phyloP scores from a whole-genome alignment of 2,113 vertebrate genomes.

The Polypterus senegalus region DNA sequence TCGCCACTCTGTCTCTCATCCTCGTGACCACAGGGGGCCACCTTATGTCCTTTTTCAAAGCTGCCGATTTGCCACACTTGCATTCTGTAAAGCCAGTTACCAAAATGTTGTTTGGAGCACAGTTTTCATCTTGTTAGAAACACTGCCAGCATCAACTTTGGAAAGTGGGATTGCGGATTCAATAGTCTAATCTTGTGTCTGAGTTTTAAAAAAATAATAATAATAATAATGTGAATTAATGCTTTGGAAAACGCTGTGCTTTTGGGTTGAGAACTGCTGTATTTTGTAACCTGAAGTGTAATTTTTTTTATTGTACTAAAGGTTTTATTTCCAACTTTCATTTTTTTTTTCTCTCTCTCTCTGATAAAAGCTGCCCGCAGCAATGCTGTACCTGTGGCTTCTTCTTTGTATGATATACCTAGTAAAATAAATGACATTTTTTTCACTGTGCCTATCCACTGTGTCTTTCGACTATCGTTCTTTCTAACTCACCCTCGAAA shows the following conservation, averaged over 20 bases:
- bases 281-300: constrained; percentile 73
- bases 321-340: constrained; percentile 17
- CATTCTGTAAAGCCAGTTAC: too few relatives aligned
- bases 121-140: constrained; percentile 45
- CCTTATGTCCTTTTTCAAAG: too few relatives aligned
- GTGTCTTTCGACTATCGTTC: constrained; percentile 60
- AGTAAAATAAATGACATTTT: constrained; percentile 80
- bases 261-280: constrained; percentile 62
- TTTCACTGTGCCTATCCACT: constrained; percentile 56
- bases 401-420: constrained; percentile 67
- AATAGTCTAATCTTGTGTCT: constrained; percentile 39
- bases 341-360: constrained; percentile 16
- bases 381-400: constrained; percentile 63
- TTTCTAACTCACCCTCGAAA: constrained; percentile 41
- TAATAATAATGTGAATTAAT: constrained; percentile 47
- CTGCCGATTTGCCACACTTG: too few relatives aligned
- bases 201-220: constrained; percentile 19
- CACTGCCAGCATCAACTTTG: constrained; percentile 39
- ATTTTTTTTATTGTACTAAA: constrained; percentile 54
- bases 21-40: too few relatives aligned
- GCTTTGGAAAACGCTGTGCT: constrained; percentile 49
- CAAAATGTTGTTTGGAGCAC: constrained; percentile 61
- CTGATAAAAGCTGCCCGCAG: constrained; percentile 50
- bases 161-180: constrained; percentile 40
- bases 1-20: too few relatives aligned